Evolutionary conservation across 2,113 vertebrate species (phyloP).

Genomic region (Asarcornis scutulata): DNA sequence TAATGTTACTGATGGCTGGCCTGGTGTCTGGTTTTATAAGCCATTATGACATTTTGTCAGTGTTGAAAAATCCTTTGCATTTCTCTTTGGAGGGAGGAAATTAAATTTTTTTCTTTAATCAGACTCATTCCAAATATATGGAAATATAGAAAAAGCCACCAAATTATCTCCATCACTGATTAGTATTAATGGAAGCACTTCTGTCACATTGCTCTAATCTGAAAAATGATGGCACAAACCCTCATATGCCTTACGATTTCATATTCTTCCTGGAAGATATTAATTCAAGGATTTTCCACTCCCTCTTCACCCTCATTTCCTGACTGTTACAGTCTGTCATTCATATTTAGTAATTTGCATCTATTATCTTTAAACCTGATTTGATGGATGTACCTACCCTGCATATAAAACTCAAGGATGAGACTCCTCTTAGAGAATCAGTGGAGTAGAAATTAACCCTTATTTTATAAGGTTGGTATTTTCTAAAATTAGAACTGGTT

Average conservation of each 20-base stretch:
- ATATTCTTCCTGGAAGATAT: background rate
- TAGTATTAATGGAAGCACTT: constrained; percentile 31
- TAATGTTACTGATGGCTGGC: background rate
- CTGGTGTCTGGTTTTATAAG: background rate
- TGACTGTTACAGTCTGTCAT: constrained; percentile 11
- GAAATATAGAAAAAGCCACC: constrained; percentile 3
- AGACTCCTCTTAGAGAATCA: background rate
- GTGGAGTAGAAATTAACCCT: background rate
- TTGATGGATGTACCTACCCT: background rate
- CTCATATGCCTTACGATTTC: background rate
- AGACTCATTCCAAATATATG: background rate
- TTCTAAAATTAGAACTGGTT: background rate
- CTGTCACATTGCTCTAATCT: constrained; percentile 29
- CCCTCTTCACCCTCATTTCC: background rate
- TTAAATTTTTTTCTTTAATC: background rate
- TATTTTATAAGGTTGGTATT: background rate
- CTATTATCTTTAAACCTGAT: constrained; percentile 52
- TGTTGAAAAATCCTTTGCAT: background rate
- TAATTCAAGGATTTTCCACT: constrained; percentile 21
- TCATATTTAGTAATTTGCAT: constrained; percentile 34
- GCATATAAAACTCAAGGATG: background rate
- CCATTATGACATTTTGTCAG: background rate
- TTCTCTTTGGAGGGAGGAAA: background rate
- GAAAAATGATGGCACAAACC: background rate
- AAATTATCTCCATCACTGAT: background rate